Evolutionary conservation across 2,888 invertebrate species (phyloP), one percentile per base, ranked within the genome.

Genomic region (Galeruca laticollis): DNA sequence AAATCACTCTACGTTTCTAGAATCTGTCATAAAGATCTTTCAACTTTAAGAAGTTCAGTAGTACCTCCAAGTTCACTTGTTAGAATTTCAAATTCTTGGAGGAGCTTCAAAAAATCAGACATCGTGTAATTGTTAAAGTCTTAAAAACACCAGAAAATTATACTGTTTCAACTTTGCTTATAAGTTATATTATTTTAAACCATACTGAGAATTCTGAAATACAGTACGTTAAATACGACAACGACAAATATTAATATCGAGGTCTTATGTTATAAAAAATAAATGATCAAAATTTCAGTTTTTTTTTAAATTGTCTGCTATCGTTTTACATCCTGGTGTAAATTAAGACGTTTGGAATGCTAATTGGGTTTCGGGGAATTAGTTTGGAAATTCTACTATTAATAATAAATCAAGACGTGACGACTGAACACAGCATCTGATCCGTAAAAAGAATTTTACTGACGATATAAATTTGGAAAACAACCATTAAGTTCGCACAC

Each of bases 61-160:
- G 93, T 93, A 73, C 92, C 93, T 85, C 94, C 94, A 15, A 96
- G 93, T 83, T 96, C 95, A 73, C 94, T 94, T 0, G 95, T 94
- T 71, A 98, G 88, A 83, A 96, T 95, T 83, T 98, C 96, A 10
- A 98, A 97, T 87, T 95, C 93, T 83, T 95, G 93, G 67, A 98
- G 88, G 78, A 98, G 89, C 82, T 95, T 93, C 77, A 93, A 93
- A 81, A 98, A 95, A 84, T 95, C 95, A 9, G 87, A 83, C 87
- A 88, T 87, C 54, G 51, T 73, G 51, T 64, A 33, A 35, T 20
- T 18, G 21, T 20, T 31, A 47, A 18, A 26, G 33, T 6, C 18
- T 52, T 13, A 18, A 8, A 47, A 47, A 18, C 18, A 47, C n/a
- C 15, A 15, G 18, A 18, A 47, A 47, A 40, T 6, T 40, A 13